Evolutionary conservation across 2,113 vertebrate species (phyloP).

Genomic region (Pyxicephalus adspersus): DNA sequence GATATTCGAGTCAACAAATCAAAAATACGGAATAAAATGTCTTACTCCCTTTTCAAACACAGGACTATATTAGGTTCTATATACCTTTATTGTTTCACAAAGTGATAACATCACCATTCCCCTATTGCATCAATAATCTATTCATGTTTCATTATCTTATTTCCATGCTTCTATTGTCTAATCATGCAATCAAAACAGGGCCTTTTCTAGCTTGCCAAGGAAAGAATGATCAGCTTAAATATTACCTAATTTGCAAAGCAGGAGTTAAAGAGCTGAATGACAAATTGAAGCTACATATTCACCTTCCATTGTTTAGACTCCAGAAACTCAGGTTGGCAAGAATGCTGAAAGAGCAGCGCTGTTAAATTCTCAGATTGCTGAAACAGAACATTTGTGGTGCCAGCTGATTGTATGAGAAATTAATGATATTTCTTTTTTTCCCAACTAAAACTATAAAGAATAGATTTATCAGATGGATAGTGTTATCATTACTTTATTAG

Average conservation of each 20-base stretch:
- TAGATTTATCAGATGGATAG: background rate
- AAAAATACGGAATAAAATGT: constrained; percentile 2
- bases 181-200: constrained; percentile 23
- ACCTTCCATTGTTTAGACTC: constrained; percentile 30
- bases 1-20: constrained; percentile 37
- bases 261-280: constrained; percentile 29
- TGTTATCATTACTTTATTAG: background rate
- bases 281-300: constrained; percentile 33
- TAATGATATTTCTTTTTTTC: constrained; percentile 4
- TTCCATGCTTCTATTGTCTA: constrained; percentile 45
- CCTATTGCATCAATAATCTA: constrained; percentile 8
- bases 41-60: constrained; percentile 35
- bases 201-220: constrained; percentile 25
- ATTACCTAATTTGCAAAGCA: constrained; percentile 42
- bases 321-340: constrained; percentile 27
- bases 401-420: constrained; percentile 11
- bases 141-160: constrained; percentile 48
- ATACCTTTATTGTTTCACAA: constrained; percentile 27
- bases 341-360: constrained; percentile 26
- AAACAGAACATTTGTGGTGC: constrained; percentile 31
- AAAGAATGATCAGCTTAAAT: constrained; percentile 46
- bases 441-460: constrained; percentile 22
- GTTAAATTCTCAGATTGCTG: constrained; percentile 42
- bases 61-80: constrained; percentile 4
- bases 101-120: constrained; percentile 47